phyloP scores from a whole-genome alignment of 2,888 invertebrate genomes.

The Xestobium rufovillosum region DNA sequence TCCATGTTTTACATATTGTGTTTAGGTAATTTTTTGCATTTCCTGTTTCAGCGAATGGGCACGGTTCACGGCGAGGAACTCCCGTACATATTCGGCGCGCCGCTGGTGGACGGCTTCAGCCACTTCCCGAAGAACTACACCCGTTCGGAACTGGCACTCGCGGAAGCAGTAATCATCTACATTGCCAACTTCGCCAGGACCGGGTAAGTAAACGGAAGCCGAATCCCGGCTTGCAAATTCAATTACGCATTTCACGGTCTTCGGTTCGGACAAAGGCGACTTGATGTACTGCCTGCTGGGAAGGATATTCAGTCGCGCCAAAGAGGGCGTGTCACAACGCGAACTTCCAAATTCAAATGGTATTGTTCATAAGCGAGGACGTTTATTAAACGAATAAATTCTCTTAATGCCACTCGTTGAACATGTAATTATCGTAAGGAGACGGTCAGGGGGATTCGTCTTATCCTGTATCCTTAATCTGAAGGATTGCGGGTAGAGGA shows the following conservation, averaged over 20 bases:
- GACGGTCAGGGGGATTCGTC: too few relatives aligned
- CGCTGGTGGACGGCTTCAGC: constrained; percentile 72
- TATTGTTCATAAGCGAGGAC: too few relatives aligned
- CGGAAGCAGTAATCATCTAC: constrained; percentile 81
- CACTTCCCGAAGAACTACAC: constrained; percentile 87
- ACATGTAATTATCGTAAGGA: too few relatives aligned
- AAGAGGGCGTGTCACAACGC: too few relatives aligned
- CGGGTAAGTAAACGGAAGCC: constrained; percentile 58
- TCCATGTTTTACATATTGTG: too few relatives aligned
- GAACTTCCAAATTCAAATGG: too few relatives aligned
- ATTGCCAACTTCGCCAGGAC: constrained; percentile 83
- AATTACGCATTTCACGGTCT: not conserved
- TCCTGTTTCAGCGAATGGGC: constrained; percentile 67
- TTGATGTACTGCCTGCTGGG: not conserved
- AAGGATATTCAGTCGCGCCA: not conserved
- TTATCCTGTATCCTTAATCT: too few relatives aligned
- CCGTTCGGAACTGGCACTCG: constrained; percentile 74
- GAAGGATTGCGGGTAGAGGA: too few relatives aligned
- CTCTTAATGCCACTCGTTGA: too few relatives aligned
- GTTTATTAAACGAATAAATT: too few relatives aligned
- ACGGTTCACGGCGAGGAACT: constrained; percentile 89
- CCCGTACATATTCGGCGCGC: constrained; percentile 86
- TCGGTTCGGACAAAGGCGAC: not conserved
- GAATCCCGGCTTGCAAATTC: too few relatives aligned
- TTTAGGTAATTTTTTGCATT: too few relatives aligned